Percentiles rank a stretch among this genome's conserved stretches.
These are phyloP conservation scores for Ceratosolen solmsi DNA, from an alignment of 1,140 invertebrate species.

Conservation along the genomic window DNA sequence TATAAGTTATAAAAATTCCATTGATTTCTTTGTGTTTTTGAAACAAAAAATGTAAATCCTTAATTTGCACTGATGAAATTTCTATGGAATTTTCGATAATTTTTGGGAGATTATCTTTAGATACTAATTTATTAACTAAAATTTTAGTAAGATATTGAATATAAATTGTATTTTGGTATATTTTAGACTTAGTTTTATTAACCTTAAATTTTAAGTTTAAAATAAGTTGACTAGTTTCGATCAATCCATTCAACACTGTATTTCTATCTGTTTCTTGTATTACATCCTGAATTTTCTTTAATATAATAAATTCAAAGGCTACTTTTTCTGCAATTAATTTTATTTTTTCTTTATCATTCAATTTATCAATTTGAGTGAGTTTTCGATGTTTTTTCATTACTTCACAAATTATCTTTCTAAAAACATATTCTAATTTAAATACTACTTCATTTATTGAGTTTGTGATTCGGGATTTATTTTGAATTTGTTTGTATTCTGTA, in stretches of 20 bases:
- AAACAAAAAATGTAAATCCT: slow-evolving; percentile 76
- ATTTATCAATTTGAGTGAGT: slow-evolving; percentile 77
- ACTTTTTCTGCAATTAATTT: slow-evolving; percentile 83
- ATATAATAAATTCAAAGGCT: slow-evolving; percentile 82
- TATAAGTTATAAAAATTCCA: slow-evolving; percentile 77
- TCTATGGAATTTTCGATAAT: slow-evolving; percentile 57
- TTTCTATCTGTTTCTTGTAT: slow-evolving; percentile 65
- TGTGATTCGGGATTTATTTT: slow-evolving; percentile 69
- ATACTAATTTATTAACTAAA: slow-evolving; percentile 76
- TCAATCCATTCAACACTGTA: slow-evolving; percentile 72
- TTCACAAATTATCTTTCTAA: slow-evolving; percentile 79
- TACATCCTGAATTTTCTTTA: slow-evolving; percentile 77
- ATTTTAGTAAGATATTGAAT: slow-evolving; percentile 79
- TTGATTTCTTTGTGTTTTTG: slow-evolving; percentile 78
- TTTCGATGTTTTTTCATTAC: slow-evolving; percentile 77
- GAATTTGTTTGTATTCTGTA: slow-evolving; percentile 64
- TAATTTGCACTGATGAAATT: slow-evolving; percentile 59
- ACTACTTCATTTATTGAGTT: slow-evolving; percentile 78
- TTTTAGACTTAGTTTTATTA: slow-evolving; percentile 75
- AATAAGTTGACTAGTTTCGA: slow-evolving; percentile 83
- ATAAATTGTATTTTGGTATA: slow-evolving; percentile 73
- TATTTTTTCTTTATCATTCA: slow-evolving; percentile 79
- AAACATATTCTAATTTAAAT: slow-evolving; percentile 77
- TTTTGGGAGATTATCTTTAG: slow-evolving; percentile 57
- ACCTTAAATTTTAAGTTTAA: slow-evolving; percentile 80